Conservation (phyloP, 2,797 vertebrate genomes). For the Gallinago stenura region DNA sequence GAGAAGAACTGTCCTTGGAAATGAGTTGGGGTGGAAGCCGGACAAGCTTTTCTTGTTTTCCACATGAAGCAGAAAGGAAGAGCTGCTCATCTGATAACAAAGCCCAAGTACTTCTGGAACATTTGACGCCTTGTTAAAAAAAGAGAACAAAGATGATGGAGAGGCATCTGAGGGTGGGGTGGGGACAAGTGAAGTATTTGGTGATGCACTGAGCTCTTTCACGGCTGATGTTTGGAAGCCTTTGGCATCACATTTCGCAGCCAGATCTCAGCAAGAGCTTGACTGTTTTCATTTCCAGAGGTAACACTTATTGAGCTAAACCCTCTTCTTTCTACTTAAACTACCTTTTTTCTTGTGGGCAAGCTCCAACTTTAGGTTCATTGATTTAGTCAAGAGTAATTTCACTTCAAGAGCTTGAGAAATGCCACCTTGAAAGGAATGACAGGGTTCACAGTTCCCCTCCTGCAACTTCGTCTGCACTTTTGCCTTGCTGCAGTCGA, state of each 20-base stretch:
- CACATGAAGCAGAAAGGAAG: background rate
- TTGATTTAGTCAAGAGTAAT: background rate
- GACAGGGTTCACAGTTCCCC: background rate
- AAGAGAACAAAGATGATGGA: background rate
- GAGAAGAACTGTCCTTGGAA: background rate
- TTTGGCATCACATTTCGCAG: background rate
- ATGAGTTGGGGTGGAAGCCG: background rate
- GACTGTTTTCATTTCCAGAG: background rate
- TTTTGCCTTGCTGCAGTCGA: background rate
- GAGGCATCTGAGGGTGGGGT: background rate
- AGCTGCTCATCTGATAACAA: background rate
- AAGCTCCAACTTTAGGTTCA: background rate
- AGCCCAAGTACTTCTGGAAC: background rate
- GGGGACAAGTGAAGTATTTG: background rate
- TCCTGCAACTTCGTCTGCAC: background rate
- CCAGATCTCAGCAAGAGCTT: background rate
- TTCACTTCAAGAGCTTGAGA: background rate
- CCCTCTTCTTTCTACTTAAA: background rate
- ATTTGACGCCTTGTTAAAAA: background rate
- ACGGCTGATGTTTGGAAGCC: background rate
- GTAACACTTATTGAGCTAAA: background rate
- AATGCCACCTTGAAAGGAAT: background rate
- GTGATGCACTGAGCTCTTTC: background rate
- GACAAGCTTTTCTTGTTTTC: background rate
- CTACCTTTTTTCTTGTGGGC: background rate